These are phyloP conservation scores for Apoda limacodes DNA, from an alignment of 2,888 invertebrate species.

Conservation along the genomic window DNA sequence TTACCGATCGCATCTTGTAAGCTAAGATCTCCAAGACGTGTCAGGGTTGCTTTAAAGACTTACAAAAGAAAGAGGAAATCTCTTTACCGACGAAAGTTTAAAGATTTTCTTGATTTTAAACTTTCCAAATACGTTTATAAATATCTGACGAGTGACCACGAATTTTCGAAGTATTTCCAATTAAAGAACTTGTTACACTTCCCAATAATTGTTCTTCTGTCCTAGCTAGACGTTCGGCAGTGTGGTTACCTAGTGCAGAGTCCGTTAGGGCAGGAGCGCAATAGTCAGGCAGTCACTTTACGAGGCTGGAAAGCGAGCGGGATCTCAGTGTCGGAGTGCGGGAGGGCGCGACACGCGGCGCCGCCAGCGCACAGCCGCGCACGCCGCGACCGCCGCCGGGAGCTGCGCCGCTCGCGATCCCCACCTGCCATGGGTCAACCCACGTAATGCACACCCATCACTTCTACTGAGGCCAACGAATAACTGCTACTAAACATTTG, in stretches of 20 bases:
- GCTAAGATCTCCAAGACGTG: too few species aligned
- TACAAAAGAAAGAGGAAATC: too few species aligned
- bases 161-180: too few species aligned
- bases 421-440: conserved; percentile 35
- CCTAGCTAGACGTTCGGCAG: neutral
- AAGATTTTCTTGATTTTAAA: too few species aligned
- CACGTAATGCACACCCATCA: conserved; percentile 1
- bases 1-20: too few species aligned
- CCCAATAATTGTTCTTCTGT: conserved; percentile 1
- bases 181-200: conserved; percentile 6
- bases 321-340: conserved; percentile 65
- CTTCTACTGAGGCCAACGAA: too few species aligned
- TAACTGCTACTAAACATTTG: too few species aligned
- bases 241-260: conserved; percentile 17
- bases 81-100: too few species aligned
- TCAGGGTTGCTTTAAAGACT: too few species aligned
- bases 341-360: conserved; percentile 50
- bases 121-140: too few species aligned
- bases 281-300: conserved; percentile 62
- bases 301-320: conserved; percentile 69
- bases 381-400: conserved; percentile 63
- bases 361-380: conserved; percentile 55
- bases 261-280: conserved; percentile 19
- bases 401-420: conserved; percentile 52
- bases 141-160: too few species aligned